Base-by-base conservation (phyloP, 2,113 vertebrate genomes). In the Tonatia bakeri region DNA sequence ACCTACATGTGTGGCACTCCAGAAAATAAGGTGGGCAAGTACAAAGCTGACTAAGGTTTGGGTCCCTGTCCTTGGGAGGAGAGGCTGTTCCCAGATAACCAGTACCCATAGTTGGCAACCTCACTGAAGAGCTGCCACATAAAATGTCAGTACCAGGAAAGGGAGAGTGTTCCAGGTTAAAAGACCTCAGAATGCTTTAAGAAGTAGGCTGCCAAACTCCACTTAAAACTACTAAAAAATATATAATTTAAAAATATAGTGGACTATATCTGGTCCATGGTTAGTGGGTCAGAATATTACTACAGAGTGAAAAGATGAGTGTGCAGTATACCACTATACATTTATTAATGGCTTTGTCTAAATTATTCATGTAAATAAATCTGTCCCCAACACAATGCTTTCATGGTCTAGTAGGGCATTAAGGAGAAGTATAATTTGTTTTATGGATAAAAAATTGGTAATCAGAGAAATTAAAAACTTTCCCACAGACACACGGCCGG, bases 381-480 rank as follows among this genome's bases (percentile, higher is more conserved):
- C 79, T 72, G 7, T 70, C 8, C 59, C 79, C 50, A 91, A 83
- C 26, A 87, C 7, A 86, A 54, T 38, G 20, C 26, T 93, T 96
- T 85, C 65, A 89, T 83, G 82, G 93, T 87, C 80, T 54, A 31
- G 40, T 67, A 80, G 10, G 36, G 7, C 33, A 28, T 64, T 67
- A 70, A 96, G 7, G 43, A 33, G 19, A 92, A 67, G 76, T 72
- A 65, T 76, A 75, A 79, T 65, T 77, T 20, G n/a, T n/a, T 81
- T 77, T 82, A 75, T 52, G 9, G 33, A 80, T 67, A 54, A 90
- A 77, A 85, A 83, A 72, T 24, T 52, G 33, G 92, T 69, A 33
- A 67, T 38, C 50, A 94, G 36, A 94, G n/a, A 91, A 43, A 87
- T 22, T 43, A 22, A 96, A 93, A 90, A 87, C 33, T 94, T 84